Percentiles rank a stretch among this genome's conserved stretches.
Evolutionary conservation across 92 coral and sea anemone genomes (phyloP).

Genomic region (Isaurus tuberculatus): DNA sequence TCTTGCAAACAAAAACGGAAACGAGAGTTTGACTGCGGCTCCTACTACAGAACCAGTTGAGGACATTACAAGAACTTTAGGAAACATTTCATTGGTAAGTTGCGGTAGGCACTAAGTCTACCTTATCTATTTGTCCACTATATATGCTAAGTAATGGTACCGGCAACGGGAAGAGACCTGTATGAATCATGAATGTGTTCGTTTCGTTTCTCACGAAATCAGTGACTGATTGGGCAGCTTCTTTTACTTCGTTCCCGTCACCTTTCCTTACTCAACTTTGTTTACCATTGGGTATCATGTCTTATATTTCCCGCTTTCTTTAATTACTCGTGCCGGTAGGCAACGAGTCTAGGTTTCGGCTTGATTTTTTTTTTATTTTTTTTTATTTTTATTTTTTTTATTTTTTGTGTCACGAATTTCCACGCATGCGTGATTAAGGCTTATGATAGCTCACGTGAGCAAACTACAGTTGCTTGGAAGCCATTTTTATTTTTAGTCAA

Average conservation of each 20-base stretch:
- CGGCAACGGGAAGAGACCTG: conserved; percentile 41
- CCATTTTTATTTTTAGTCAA: no score
- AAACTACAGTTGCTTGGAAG: no score
- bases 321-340: no score
- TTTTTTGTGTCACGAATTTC: no score
- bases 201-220: conserved; percentile 28
- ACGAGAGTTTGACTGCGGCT: conserved; percentile 49
- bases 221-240: conserved; percentile 32
- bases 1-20: conserved; percentile 40
- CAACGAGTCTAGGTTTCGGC: no score
- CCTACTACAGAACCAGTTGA: conserved; percentile 46
- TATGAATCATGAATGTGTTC: conserved; percentile 28
- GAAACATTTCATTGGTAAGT: conserved; percentile 51
- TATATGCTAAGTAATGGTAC: conserved; percentile 20
- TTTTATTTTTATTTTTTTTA: no score
- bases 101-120: conserved; percentile 41
- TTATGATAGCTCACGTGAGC: no score
- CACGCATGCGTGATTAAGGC: no score
- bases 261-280: conserved; percentile 34
- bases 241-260: conserved; percentile 26
- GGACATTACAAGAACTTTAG: conserved; percentile 44
- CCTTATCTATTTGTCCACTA: conserved; percentile 36
- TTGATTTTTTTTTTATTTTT: no score
- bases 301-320: conserved; percentile 28
- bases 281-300: conserved; percentile 32